Percentiles rank a stretch among this genome's conserved stretches.
phyloP scores from a whole-genome alignment of 2,113 vertebrate species.

The Camelus dromedarius region DNA sequence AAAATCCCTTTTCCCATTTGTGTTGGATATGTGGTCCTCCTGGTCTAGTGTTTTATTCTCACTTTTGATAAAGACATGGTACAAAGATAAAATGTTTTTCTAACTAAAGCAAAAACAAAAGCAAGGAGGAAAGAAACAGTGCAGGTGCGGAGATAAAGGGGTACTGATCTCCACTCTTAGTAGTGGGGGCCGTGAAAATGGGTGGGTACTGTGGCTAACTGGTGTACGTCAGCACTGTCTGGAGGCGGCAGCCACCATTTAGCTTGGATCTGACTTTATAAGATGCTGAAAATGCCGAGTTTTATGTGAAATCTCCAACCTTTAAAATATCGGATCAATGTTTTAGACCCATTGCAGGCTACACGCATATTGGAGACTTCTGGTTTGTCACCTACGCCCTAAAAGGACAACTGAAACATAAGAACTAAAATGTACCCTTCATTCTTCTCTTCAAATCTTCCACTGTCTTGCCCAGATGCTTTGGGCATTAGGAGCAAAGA shows the following conservation, averaged over 20 bases:
- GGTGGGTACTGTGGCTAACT: not conserved
- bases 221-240: not conserved
- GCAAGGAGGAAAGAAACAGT: not conserved
- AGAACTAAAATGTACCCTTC: not conserved
- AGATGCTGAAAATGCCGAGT: constrained; percentile 36
- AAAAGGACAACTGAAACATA: not conserved
- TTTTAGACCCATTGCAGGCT: constrained; percentile 16
- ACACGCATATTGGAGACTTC: not conserved
- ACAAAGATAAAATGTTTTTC: not conserved
- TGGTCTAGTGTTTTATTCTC: not conserved
- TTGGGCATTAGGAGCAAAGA: not conserved
- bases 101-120: constrained; percentile 24
- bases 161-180: not conserved
- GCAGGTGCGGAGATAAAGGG: not conserved
- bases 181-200: not conserved
- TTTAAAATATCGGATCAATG: constrained; percentile 12
- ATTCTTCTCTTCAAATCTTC: not conserved
- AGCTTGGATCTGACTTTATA: not conserved
- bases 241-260: not conserved
- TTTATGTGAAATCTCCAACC: constrained; percentile 5
- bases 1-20: not conserved
- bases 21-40: not conserved
- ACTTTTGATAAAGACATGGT: constrained; percentile 24
- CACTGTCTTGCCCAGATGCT: not conserved
- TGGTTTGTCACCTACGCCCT: not conserved